phyloP scores from a whole-genome alignment of 1,140 invertebrate species.

The Bombyx mori region DNA sequence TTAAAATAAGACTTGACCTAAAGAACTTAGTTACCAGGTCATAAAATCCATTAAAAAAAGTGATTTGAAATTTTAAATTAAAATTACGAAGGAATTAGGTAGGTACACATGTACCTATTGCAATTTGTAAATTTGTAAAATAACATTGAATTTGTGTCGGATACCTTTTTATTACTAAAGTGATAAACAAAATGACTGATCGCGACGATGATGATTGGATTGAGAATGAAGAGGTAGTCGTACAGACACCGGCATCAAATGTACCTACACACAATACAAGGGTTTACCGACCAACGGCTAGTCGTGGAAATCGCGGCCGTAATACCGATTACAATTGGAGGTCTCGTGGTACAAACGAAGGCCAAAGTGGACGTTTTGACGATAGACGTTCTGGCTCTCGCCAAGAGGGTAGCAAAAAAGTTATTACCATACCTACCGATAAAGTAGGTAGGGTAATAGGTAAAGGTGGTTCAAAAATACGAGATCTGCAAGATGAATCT shows the following conservation, averaged over 20 bases:
- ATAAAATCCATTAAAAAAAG: too few species aligned
- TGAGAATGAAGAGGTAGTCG: conserved; percentile 18
- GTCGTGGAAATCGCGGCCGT: conserved; percentile 19
- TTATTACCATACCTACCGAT: conserved; percentile 41
- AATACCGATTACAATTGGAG: conserved; percentile 36
- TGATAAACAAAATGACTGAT: conserved; percentile 23
- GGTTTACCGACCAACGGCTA: conserved; percentile 21
- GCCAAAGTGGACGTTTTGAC: background rate
- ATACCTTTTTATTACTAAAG: background rate
- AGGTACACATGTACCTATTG: too few species aligned
- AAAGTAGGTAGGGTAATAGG: conserved; percentile 71
- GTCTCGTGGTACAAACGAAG: conserved; percentile 14
- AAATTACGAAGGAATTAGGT: too few species aligned
- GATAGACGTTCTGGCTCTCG: conserved; percentile 13
- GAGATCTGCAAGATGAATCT: conserved; percentile 74
- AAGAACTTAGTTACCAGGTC: too few species aligned
- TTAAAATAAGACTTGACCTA: too few species aligned
- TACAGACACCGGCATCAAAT: conserved; percentile 11
- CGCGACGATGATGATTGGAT: conserved; percentile 41
- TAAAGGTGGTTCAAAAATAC: conserved; percentile 82
- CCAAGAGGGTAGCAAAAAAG: conserved; percentile 35
- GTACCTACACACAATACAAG: conserved; percentile 19
- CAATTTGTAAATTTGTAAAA: too few species aligned
- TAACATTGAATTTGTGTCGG: too few species aligned
- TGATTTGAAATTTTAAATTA: too few species aligned